Conservation (phyloP, 2,888 invertebrate species). For the Uloborus plumipes region DNA sequence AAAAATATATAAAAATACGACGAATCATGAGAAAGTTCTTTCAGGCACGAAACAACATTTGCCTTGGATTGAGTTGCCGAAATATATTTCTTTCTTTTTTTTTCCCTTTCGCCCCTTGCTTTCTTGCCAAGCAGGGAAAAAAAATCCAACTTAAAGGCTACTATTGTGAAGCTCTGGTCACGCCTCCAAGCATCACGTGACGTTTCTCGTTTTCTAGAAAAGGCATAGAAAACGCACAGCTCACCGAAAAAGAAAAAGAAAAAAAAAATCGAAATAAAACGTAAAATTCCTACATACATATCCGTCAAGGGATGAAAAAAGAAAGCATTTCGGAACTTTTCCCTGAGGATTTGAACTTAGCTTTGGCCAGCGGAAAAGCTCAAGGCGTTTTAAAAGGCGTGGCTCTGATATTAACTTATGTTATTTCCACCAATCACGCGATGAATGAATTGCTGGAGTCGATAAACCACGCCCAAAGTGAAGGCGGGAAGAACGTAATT, state of each 20-base stretch:
- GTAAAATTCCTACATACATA: conserved; percentile 47
- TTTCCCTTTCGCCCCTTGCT: background rate
- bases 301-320: conserved; percentile 33
- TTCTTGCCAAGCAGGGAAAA: conserved; percentile 10
- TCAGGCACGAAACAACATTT: conserved; percentile 55
- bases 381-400: conserved; percentile 58
- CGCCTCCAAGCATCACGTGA: conserved; percentile 55
- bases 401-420: conserved; percentile 54
- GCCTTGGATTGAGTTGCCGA: conserved; percentile 56
- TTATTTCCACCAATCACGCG: conserved; percentile 62
- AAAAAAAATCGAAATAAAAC: conserved; percentile 31
- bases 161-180: conserved; percentile 42
- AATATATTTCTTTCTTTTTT: conserved; percentile 25
- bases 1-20: background rate
- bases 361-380: conserved; percentile 23
- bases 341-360: conserved; percentile 51
- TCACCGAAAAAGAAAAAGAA: conserved; percentile 19
- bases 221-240: background rate
- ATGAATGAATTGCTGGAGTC: conserved; percentile 50
- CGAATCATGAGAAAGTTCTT: conserved; percentile 41
- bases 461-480: conserved; percentile 45
- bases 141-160: conserved; percentile 36
- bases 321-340: conserved; percentile 48
- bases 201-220: conserved; percentile 33
- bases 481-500: conserved; percentile 33